phyloP scores from a whole-genome alignment of 2,888 invertebrate genomes.

The Cephalotes varians region DNA sequence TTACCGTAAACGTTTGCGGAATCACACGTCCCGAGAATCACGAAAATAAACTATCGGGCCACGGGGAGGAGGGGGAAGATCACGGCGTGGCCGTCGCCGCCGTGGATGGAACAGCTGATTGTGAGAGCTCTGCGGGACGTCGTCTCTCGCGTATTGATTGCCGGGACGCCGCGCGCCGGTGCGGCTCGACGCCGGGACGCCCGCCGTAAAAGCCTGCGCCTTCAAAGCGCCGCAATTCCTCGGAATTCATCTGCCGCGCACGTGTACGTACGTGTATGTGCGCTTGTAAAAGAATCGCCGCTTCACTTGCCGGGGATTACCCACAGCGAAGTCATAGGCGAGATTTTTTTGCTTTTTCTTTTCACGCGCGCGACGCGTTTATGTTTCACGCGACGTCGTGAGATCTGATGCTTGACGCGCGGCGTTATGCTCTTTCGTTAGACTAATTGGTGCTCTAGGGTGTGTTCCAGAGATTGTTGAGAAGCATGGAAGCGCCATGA shows the following conservation, averaged over 20 bases:
- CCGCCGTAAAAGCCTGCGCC: conserved; percentile 72
- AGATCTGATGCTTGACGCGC: conserved; percentile 18
- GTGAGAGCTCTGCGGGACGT: conserved; percentile 77
- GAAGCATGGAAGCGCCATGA: neutral
- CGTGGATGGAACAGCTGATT: conserved; percentile 76
- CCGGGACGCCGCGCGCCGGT: conserved; percentile 83
- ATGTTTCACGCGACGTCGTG: conserved; percentile 8
- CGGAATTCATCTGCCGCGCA: conserved; percentile 68
- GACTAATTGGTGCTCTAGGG: conserved; percentile 38
- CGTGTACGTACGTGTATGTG: neutral
- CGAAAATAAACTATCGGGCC: conserved; percentile 49
- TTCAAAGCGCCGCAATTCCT: conserved; percentile 54
- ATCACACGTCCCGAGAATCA: conserved; percentile 26
- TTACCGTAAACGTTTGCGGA: conserved; percentile 38
- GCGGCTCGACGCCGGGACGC: conserved; percentile 81
- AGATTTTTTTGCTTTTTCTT: neutral
- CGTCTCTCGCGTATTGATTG: conserved; percentile 81
- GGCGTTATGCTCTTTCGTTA: conserved; percentile 29
- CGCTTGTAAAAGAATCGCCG: neutral
- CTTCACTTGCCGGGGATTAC: conserved; percentile 12
- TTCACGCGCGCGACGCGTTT: conserved; percentile 32
- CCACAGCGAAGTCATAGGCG: neutral
- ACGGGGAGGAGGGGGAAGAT: conserved; percentile 14
- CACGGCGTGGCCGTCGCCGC: neutral
- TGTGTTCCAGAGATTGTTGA: conserved; percentile 23